Evolutionary conservation across 2,797 vertebrate species (phyloP).

Genomic region (Euthynnus affinis): DNA sequence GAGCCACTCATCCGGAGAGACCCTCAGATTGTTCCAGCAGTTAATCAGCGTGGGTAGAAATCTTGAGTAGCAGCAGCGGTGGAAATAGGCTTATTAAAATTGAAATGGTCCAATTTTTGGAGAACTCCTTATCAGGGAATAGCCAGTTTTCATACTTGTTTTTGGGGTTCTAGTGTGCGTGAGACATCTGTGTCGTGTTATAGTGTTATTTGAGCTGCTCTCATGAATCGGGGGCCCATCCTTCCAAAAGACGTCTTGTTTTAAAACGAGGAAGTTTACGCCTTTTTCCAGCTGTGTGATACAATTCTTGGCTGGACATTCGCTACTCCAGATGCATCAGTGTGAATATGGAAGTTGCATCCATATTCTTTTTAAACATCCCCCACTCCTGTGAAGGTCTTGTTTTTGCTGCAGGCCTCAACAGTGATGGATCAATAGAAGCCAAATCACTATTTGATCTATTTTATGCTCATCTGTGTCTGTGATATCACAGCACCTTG

Average conservation of each 20-base stretch:
- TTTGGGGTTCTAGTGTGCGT: conserved; percentile 2
- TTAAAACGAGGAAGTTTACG: conserved; percentile 22
- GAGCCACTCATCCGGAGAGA: conserved; percentile 64
- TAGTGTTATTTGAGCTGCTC: conserved; percentile 50
- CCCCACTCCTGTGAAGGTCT: conserved; percentile 9
- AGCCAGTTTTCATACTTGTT: neutral
- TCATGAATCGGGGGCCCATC: conserved; percentile 43
- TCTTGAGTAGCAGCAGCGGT: conserved; percentile 19
- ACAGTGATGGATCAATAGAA: conserved; percentile 25
- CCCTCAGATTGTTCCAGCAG: conserved; percentile 50
- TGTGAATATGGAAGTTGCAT: conserved; percentile 36
- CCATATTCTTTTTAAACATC: conserved; percentile 15
- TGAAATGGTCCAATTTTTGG: conserved; percentile 11
- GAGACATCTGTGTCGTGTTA: conserved; percentile 61
- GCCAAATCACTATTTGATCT: conserved; percentile 41
- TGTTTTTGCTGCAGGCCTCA: conserved; percentile 33
- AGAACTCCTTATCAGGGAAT: conserved; percentile 22
- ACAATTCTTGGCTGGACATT: conserved; percentile 21
- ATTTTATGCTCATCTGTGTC: conserved; percentile 29
- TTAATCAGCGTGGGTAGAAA: conserved; percentile 36
- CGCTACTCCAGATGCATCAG: conserved; percentile 23
- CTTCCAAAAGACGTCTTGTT: conserved; percentile 48
- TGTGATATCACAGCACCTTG: conserved; percentile 19
- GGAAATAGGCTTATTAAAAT: conserved; percentile 26
- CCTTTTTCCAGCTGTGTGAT: conserved; percentile 48